These are phyloP conservation scores for Luehdorfia chinensis DNA, from an alignment of 1,140 invertebrate genomes.

Conservation along the genomic window DNA sequence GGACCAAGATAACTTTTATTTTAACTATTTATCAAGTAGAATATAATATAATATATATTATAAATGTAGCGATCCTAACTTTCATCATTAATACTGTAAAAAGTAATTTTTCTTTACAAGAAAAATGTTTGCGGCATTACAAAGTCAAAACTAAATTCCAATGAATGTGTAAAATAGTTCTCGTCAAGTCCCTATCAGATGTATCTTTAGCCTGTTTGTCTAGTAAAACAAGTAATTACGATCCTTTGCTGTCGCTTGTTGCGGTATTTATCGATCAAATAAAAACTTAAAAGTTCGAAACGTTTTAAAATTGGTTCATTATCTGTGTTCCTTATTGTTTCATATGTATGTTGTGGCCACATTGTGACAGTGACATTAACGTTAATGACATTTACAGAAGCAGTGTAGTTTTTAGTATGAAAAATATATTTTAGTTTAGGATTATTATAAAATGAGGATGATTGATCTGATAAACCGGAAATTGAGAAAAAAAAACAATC, in stretches of 20 bases:
- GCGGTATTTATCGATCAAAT: background rate
- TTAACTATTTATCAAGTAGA: too few species aligned
- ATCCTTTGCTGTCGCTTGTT: background rate
- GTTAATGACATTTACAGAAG: background rate
- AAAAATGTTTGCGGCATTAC: slow-evolving; percentile 3
- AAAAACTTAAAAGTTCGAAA: slow-evolving; percentile 7
- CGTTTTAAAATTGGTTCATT: slow-evolving; percentile 18
- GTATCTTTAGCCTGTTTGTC: slow-evolving; percentile 5
- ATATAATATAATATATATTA: too few species aligned
- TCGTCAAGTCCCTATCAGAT: slow-evolving; percentile 4
- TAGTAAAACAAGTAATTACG: slow-evolving; percentile 12
- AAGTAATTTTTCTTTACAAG: background rate
- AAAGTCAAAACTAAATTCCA: slow-evolving; percentile 16
- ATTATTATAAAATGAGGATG: too few species aligned
- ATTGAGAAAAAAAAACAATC: background rate
- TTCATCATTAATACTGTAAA: too few species aligned
- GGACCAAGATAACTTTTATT: too few species aligned
- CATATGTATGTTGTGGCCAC: slow-evolving; percentile 12
- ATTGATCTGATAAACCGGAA: too few species aligned
- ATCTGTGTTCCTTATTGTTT: slow-evolving; percentile 15
- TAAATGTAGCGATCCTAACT: too few species aligned
- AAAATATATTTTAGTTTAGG: background rate
- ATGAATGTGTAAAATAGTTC: slow-evolving; percentile 16
- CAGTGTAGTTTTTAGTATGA: background rate
- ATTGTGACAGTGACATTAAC: background rate